These are phyloP conservation scores for Bucco capensis DNA, from an alignment of 2,113 vertebrate genomes.

Conservation along the genomic window DNA sequence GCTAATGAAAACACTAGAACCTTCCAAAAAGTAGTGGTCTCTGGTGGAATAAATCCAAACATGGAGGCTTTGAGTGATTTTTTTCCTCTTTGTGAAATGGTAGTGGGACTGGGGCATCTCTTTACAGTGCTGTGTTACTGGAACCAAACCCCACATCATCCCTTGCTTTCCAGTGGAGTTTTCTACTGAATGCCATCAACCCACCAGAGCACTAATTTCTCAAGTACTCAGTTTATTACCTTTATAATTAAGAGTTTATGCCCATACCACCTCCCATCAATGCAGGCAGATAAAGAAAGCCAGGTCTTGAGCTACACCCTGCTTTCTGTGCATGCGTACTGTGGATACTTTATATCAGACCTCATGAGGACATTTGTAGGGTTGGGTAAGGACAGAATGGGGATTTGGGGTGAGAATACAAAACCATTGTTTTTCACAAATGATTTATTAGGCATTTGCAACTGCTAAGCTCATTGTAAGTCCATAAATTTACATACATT, in stretches of 20 bases:
- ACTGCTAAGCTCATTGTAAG: slow-evolving; percentile 48
- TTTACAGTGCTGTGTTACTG: background rate
- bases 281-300: background rate
- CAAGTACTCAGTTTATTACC: background rate
- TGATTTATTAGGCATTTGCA: slow-evolving; percentile 52
- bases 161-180: background rate
- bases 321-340: background rate
- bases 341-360: background rate
- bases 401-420: background rate
- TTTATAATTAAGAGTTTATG: background rate
- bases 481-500: slow-evolving; percentile 73
- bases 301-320: background rate
- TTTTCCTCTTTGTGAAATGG: background rate
- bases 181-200: background rate
- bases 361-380: background rate
- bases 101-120: background rate
- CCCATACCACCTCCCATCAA: background rate
- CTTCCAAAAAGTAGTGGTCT: background rate
- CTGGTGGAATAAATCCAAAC: background rate
- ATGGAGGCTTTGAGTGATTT: too few species aligned
- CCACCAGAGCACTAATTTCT: background rate
- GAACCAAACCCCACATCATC: background rate
- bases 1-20: background rate
- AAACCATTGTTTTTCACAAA: slow-evolving; percentile 32
- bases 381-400: background rate